Evolutionary conservation across 2,113 vertebrate genomes (phyloP).

Genomic region (Galeopterus variegatus): DNA sequence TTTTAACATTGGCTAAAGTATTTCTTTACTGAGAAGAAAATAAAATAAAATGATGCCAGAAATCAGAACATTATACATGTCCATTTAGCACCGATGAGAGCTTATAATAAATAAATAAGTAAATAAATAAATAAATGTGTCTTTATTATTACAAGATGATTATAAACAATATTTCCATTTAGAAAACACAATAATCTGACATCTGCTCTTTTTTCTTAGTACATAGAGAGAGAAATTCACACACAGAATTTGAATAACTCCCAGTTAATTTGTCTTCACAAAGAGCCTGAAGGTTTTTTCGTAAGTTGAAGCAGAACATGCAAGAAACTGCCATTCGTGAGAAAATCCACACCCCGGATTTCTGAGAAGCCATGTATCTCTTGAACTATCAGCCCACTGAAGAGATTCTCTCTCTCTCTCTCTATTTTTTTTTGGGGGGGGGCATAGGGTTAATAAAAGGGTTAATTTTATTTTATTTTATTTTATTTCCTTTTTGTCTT

Average conservation of each 20-base stretch:
- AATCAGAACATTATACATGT: neutral
- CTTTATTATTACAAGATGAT: neutral
- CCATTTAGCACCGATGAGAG: neutral
- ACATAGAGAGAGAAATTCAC: neutral
- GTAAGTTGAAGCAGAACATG: neutral
- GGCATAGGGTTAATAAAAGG: neutral
- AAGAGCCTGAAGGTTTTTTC: neutral
- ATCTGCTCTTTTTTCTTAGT: neutral
- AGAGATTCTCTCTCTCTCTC: neutral
- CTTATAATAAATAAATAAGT: neutral
- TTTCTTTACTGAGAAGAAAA: neutral
- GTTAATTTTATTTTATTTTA: neutral
- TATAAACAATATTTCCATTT: neutral
- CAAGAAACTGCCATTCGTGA: neutral
- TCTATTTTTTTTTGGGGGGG: too few relatives aligned
- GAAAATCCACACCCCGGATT: neutral
- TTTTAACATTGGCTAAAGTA: neutral
- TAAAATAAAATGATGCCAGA: neutral
- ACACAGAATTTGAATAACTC: neutral
- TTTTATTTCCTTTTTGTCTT: too few relatives aligned
- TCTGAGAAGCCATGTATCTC: neutral
- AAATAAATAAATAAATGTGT: neutral
- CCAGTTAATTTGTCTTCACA: neutral
- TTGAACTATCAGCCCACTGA: neutral
- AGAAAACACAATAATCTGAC: neutral